A percentile compares a stretch with the other conserved stretches of the same genome.
These are phyloP conservation scores for Pseudococcus viburni DNA, from an alignment of 2,888 invertebrate species.

Conservation along the genomic window DNA sequence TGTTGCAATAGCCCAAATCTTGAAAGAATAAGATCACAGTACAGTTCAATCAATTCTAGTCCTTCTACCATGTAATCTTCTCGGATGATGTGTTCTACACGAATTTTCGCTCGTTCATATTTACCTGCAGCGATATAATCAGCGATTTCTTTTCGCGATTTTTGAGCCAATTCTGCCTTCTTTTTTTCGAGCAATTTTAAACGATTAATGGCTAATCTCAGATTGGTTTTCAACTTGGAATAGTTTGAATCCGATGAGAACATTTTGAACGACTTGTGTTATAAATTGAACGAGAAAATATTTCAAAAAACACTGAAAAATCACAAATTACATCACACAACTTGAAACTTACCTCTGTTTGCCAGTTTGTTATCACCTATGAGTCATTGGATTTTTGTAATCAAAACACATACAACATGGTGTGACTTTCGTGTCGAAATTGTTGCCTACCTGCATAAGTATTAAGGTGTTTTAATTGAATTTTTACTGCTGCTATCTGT, in stretches of 20 bases:
- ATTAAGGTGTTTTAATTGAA: too few species aligned
- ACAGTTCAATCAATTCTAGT: slow-evolving; percentile 99
- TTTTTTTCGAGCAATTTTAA: slow-evolving; percentile 96
- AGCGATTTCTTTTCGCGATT: slow-evolving; percentile 96
- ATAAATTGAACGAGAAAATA: not conserved
- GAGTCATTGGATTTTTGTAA: too few species aligned
- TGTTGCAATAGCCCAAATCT: slow-evolving; percentile 96
- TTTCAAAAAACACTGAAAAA: not conserved
- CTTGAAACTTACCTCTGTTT: not conserved
- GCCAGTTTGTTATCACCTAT: not conserved
- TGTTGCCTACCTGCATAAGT: too few species aligned
- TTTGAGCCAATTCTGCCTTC: slow-evolving; percentile 96
- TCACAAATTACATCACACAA: not conserved
- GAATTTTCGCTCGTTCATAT: slow-evolving; percentile 91
- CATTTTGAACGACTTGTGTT: slow-evolving; percentile 75
- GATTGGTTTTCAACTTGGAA: slow-evolving; percentile 95
- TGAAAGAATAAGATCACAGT: slow-evolving; percentile 95
- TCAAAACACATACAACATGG: too few species aligned
- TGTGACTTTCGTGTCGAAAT: too few species aligned
- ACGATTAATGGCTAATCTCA: slow-evolving; percentile 92
- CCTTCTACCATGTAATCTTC: slow-evolving; percentile 99
- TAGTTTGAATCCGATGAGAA: slow-evolving; percentile 95
- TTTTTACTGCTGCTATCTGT: too few species aligned
- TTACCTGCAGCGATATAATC: slow-evolving; percentile 92
- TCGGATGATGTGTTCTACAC: slow-evolving; percentile 98